Evolutionary conservation across 2,797 vertebrate species (phyloP), one percentile per base, ranked within the genome.

Genomic region (Eulemur rubriventer): DNA sequence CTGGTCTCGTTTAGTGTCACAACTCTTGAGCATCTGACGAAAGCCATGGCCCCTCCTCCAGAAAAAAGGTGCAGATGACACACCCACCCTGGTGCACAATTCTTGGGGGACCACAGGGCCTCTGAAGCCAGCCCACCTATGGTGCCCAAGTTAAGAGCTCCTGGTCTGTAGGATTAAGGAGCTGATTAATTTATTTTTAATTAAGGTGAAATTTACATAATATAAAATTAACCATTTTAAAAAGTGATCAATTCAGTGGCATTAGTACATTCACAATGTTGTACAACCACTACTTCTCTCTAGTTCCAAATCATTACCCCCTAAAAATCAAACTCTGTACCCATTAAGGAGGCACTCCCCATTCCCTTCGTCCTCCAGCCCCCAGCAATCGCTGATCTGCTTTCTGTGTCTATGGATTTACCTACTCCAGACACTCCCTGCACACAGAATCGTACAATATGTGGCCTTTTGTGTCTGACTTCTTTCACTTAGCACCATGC

Each of bases 51-150:
- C 79, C 67, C 43, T 41, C 46, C 57, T n/a, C 33, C 13, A 26
- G n/a, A 22, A 6, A 30, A 46, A 43, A 52, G 20, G 38, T 63
- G 2, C 2, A 50, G 22, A 24, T 28, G 12, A 6, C n/a, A 26
- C 38, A 7, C 7, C 7, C 13, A 30, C 6, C 0, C 48, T 0
- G 16, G n/a, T 8, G 69, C 59, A 17, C 24, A 9, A 38, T n/a
- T 46, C 48, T 14, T 46, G 10, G 20, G 28, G 38, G 35, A 46
- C 1, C 65, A 5, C 22, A 43, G 89, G 11, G 7, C 6, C 76
- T 43, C 30, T 22, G 33, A 70, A 26, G 67, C 67, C 65, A 57
- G 50, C 76, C 41, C 8, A 4, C 2, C 16, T 13, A 1, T 7
- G 48, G 50, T 28, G 22, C 22, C 30, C 52, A 63, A 33, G 38